Evolutionary conservation across 2,888 invertebrate species (phyloP), one percentile per base, ranked within the genome.

Genomic region (Chalcosyrphus nemorum): DNA sequence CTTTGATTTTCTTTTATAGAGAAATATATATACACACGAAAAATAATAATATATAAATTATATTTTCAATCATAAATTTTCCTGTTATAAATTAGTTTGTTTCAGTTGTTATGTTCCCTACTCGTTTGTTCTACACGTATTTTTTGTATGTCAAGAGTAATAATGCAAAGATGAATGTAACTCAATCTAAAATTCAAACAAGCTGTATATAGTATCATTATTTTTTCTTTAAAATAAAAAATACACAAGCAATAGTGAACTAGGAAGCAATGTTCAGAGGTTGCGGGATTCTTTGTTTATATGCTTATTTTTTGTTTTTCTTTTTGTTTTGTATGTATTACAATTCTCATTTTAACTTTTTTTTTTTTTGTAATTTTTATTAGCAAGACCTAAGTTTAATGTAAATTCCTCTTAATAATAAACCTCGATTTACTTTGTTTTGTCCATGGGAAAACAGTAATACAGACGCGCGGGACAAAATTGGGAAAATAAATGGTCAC

Each of bases 361-460:
- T 45, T 29, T 52, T 50, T 7, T 29, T 68, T 32, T n/a, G n/a
- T n/a, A n/a, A n/a, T n/a, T n/a, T 29, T 52, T 52, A 9, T 21
- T 32, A 47, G 41, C 38, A 50, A 50, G 29, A 50, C 52, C 21
- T 52, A 59, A 59, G 29, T 52, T 50, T 54, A 35, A 38, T 56
- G 56, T 59, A 21, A 65, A 52, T 63, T 74, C 15, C 24, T 68
- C 74, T 80, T 84, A 84, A 75, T 35, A 59, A 70, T 84, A 80
- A 84, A 70, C 74, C 80, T 80, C 74, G 80, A 84, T 80, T 84
- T 84, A 43, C 7, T 45, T 63, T 35, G 19, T 63, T 32, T 21
- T 59, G 35, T 52, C 32, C 13, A 68, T 5, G 19, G 13, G 24
- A 17, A 24, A 38, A 27, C n/a, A 68, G 35, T 57, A 35, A 45